These are phyloP conservation scores for Atrichornis clamosus DNA, from an alignment of 2,113 vertebrate species.

Conservation along the genomic window DNA sequence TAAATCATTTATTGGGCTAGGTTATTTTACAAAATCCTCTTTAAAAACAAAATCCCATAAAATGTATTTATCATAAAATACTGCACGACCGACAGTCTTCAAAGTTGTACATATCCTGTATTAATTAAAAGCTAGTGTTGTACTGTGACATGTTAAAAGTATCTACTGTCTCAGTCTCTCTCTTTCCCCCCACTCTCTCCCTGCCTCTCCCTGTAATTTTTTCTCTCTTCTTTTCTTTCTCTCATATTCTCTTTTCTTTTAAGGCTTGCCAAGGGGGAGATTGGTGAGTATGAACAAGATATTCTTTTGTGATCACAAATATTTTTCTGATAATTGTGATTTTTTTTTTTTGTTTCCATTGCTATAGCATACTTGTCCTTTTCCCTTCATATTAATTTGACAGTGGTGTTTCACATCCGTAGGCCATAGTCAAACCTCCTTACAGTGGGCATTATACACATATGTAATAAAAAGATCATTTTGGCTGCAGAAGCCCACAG, in stretches of 20 bases:
- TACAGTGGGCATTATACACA: not conserved
- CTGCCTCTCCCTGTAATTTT: not conserved
- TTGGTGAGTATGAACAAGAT: not conserved
- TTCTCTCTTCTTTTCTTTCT: not conserved
- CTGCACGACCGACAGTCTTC: conserved; percentile 44
- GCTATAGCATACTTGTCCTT: not conserved
- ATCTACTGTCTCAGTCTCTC: not conserved
- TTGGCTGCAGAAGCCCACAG: not conserved
- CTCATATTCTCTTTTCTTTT: not conserved
- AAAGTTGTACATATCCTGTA: conserved; percentile 45
- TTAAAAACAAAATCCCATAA: conserved; percentile 67
- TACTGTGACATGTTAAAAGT: conserved; percentile 28
- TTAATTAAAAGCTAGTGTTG: conserved; percentile 68
- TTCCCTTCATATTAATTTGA: not conserved
- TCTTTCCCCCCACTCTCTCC: not conserved
- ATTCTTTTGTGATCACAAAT: not conserved
- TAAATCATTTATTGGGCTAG: conserved; percentile 74
- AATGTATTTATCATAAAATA: conserved; percentile 71
- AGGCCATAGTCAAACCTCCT: conserved; percentile 35
- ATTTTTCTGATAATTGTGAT: conserved; percentile 1
- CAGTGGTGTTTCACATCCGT: not conserved
- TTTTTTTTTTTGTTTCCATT: not conserved
- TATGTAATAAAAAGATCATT: not conserved
- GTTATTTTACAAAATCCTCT: conserved; percentile 71
- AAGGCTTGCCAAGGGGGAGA: not conserved